Evolutionary conservation across 2,888 invertebrate species (phyloP).

Genomic region (Dicranocentrus wangi): DNA sequence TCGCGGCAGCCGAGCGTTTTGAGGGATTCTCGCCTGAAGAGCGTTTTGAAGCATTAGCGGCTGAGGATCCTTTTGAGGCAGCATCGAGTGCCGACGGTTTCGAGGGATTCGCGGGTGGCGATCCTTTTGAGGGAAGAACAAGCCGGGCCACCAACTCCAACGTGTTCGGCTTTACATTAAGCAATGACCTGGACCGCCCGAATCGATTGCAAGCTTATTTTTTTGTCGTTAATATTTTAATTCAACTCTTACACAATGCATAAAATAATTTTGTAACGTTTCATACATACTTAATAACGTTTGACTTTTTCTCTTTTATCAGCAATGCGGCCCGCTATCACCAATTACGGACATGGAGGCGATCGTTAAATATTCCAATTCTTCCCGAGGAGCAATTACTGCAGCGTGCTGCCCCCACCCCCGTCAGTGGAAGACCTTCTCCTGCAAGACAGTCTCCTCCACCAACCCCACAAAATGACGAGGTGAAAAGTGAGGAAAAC

Average conservation of each 20-base stretch:
- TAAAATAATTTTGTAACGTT: too few species aligned
- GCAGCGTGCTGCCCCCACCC: too few species aligned
- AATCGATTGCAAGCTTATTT: background rate
- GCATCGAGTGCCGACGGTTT: too few species aligned
- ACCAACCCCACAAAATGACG: background rate
- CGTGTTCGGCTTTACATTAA: background rate
- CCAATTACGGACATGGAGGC: background rate
- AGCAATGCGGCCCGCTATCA: too few species aligned
- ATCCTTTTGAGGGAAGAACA: background rate
- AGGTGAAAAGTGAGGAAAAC: constrained; percentile 10
- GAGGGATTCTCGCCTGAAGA: too few species aligned
- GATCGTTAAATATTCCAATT: background rate
- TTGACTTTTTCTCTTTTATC: background rate
- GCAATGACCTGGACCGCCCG: background rate
- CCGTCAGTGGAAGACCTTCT: background rate
- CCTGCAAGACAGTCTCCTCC: background rate
- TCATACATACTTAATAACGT: too few species aligned
- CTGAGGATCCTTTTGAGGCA: too few species aligned
- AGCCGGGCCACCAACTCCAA: background rate
- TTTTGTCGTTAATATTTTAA: background rate
- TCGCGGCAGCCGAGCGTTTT: too few species aligned
- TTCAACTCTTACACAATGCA: background rate
- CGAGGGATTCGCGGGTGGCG: too few species aligned
- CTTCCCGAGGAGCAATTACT: background rate
- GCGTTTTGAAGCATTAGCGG: too few species aligned